Evolutionary conservation across 2,888 invertebrate species (phyloP).

Genomic region (Synanthedon vespiformis): DNA sequence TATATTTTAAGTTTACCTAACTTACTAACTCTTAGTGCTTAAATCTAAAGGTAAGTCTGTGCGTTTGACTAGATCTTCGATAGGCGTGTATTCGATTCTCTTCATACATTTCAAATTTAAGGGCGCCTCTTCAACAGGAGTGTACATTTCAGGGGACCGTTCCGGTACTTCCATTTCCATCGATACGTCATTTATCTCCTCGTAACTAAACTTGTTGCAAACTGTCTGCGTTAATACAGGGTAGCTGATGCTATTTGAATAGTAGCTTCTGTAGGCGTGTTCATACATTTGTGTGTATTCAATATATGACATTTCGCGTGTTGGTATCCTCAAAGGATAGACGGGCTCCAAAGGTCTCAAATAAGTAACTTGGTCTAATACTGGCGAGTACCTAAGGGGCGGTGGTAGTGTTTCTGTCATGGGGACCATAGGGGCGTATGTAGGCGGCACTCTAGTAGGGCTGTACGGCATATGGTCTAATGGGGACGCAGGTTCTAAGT

Average conservation of each 20-base stretch:
- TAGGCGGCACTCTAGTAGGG: constrained; percentile 20
- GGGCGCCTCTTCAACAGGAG: constrained; percentile 43
- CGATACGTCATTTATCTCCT: constrained; percentile 26
- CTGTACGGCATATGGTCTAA: constrained; percentile 22
- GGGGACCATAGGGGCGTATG: constrained; percentile 25
- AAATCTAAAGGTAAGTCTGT: constrained; percentile 73
- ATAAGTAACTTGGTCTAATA: constrained; percentile 35
- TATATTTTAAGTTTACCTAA: constrained; percentile 16
- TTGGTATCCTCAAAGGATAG: constrained; percentile 44
- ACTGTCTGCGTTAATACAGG: constrained; percentile 36
- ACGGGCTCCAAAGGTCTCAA: constrained; percentile 34
- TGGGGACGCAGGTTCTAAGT: constrained; percentile 29
- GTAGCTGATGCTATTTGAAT: constrained; percentile 34
- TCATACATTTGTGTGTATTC: constrained; percentile 62
- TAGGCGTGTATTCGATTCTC: constrained; percentile 39
- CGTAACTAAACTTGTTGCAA: constrained; percentile 41
- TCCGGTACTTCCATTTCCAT: constrained; percentile 10
- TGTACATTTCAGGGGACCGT: constrained; percentile 14
- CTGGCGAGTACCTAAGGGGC: constrained; percentile 25
- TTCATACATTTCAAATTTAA: constrained; percentile 54
- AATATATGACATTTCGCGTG: constrained; percentile 49
- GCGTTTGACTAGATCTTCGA: constrained; percentile 48
- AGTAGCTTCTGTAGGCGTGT: constrained; percentile 51
- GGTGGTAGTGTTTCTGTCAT: constrained; percentile 22
- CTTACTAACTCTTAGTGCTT: constrained; percentile 57